Base-by-base conservation (phyloP, 2,888 invertebrate genomes). In the Erpobdella octoculata region DNA sequence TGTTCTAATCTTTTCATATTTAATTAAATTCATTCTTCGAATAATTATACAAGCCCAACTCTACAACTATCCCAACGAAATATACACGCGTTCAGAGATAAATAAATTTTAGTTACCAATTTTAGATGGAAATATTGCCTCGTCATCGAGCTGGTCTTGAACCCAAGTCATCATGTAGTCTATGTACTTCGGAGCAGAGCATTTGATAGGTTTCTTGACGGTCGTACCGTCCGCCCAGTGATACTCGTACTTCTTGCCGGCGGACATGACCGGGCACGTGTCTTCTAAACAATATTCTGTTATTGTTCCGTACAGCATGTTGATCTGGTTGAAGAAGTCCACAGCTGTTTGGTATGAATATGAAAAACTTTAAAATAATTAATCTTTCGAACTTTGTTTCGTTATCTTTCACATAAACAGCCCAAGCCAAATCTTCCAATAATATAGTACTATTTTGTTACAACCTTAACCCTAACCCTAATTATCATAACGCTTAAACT, bases 131-230 rank as follows among this genome's bases (percentile, higher is more conserved):
- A 99, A 99, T 46, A 97, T 85, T 15, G 91, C 91, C 85, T 99
- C 98, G 82, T 98, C 97, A 81, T 99, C 98, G 75, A 99, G 87
- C 83, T 98, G 97, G 85, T 97, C 96, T 85, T 98, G 98, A 72
- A 97, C 96, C 94, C 96, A 97, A 31, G 96, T 95, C 95, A 98
- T 95, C 77, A 98, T 87, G 86, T 95, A 97, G 85, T 98, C 97
- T 78, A 98, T 97, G 85, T 98, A 98, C 85, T 95, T 94, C 69
- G 96, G 96, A 71, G 96, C 97, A 65, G 95, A 96, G 86, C 95
- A 97, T 86, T 96, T 96, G 79, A 97, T 96, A 59, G 96, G 96
- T 83, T 97, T 97, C 84, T 97, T 84, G 37, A 96, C 93, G 0
- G 93, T 93, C 80, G 92, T 92, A 0, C 96, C 96, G 85, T 97